Percentiles rank a stretch among this genome's conserved stretches.
These are phyloP conservation scores for Hyperoodon ampullatus DNA, from an alignment of 2,113 vertebrate genomes.

Conservation along the genomic window DNA sequence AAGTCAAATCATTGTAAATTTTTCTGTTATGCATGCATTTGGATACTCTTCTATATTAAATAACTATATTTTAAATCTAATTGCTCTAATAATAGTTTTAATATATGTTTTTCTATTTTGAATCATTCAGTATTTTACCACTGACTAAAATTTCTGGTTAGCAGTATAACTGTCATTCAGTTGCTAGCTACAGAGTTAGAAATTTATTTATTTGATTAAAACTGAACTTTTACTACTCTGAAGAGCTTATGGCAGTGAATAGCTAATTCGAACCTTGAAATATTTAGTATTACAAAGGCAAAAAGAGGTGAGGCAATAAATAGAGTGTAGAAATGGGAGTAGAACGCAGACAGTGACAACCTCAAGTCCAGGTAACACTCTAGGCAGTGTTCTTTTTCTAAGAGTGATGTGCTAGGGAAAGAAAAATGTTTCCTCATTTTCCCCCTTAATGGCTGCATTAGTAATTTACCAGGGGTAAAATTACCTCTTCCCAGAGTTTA, in stretches of 20 bases:
- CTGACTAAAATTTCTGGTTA: slow-evolving; percentile 61
- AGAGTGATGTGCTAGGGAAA: background rate
- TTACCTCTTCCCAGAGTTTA: background rate
- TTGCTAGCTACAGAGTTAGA: slow-evolving; percentile 38
- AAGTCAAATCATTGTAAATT: slow-evolving; percentile 61
- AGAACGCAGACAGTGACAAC: background rate
- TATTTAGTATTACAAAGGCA: slow-evolving; percentile 61
- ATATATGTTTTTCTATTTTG: slow-evolving; percentile 62
- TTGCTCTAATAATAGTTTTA: slow-evolving; percentile 67
- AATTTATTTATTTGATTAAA: slow-evolving; percentile 73
- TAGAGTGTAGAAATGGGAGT: background rate
- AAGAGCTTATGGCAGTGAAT: slow-evolving; percentile 52
- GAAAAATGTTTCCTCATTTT: background rate
- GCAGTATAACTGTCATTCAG: slow-evolving; percentile 65
- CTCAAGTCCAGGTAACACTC: background rate
- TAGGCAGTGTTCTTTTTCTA: background rate
- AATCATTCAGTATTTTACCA: slow-evolving; percentile 70
- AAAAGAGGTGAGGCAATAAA: slow-evolving; percentile 29
- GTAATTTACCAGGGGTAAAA: background rate
- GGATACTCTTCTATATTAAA: slow-evolving; percentile 64
- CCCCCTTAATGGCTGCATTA: background rate
- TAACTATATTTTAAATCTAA: slow-evolving; percentile 67
- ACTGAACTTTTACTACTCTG: slow-evolving; percentile 58
- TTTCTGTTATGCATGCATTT: slow-evolving; percentile 54
- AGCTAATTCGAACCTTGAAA: slow-evolving; percentile 60